Evolutionary conservation across 92 coral and sea anemone genomes (phyloP), one percentile per base, ranked within the genome.

Genomic region (Desmophyllum pertusum): DNA sequence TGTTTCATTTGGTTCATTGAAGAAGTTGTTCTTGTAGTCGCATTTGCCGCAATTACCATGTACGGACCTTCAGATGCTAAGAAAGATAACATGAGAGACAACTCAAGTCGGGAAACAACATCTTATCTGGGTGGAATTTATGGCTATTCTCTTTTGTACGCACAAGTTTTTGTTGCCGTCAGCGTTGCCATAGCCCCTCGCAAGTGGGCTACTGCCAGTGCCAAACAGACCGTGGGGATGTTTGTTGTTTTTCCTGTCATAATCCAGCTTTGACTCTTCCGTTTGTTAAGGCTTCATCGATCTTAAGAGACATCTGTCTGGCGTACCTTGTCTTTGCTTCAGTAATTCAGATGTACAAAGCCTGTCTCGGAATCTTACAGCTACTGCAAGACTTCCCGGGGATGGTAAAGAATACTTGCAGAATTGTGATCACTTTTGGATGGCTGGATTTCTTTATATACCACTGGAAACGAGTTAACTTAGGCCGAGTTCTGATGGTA

Each of bases 391-490:
- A 82, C 55, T 31, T 82, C 27, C 86, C 86, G 41, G 86, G 72
- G 36, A 23, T 82, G 79, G 41, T 82, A 2, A 82, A 87, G 66
- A 76, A 83, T 59, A 70, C 83, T 6, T 85, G 84, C 84, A 80
- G 92, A 53, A 84, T 89, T 90, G 83, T 92, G 13, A 84, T 89
- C 36, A 83, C 86, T 38, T 84, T 89, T 81, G 98, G 98, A 27
- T 94, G 98, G 98, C 29, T 89, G 62, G 90, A 94, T 11, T 86
- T 92, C 7, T 43, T 94, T 70, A 67, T 87, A 27, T 84, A 84
- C 69, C 98, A 94, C 76, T 92, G 95, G 92, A 81, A 70, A 15
- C 88, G 98, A 31, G 78, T 90, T 33, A 89, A 89, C 70, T 65
- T 92, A 31, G 84, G 92, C n/a, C 76, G 85, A 38, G 92, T 94